These are phyloP conservation scores for Struthidea cinerea DNA, from an alignment of 2,113 vertebrate genomes.

Conservation along the genomic window DNA sequence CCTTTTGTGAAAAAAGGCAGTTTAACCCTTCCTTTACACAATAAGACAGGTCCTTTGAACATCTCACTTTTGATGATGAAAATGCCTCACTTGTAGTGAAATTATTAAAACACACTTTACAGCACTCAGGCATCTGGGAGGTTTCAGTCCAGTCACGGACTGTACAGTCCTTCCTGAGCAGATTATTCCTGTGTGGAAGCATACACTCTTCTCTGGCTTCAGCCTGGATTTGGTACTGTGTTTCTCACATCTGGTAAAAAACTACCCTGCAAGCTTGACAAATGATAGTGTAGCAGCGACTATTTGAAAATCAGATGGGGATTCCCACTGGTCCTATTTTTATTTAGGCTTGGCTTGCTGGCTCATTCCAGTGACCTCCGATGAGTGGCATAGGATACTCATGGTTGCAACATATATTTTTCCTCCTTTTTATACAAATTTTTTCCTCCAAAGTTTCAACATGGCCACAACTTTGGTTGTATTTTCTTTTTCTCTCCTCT, in stretches of 20 bases:
- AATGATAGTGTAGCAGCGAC: neutral
- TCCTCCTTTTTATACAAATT: neutral
- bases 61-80: accelerated
- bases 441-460: neutral
- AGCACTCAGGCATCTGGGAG: neutral
- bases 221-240: neutral
- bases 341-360: neutral
- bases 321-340: neutral
- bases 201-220: neutral
- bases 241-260: neutral
- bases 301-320: neutral
- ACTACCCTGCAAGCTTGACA: neutral
- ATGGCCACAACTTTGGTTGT: neutral
- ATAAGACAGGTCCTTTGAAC: neutral
- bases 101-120: neutral
- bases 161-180: neutral
- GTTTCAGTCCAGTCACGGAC: neutral
- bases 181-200: neutral
- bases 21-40: neutral
- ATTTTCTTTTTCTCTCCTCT: neutral
- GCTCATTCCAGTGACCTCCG: neutral
- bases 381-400: neutral
- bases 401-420: neutral
- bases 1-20: neutral
- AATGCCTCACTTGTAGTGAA: neutral